These are phyloP conservation scores for Galeopsomyia nigrocyanea DNA, from an alignment of 2,888 invertebrate genomes.

Conservation along the genomic window DNA sequence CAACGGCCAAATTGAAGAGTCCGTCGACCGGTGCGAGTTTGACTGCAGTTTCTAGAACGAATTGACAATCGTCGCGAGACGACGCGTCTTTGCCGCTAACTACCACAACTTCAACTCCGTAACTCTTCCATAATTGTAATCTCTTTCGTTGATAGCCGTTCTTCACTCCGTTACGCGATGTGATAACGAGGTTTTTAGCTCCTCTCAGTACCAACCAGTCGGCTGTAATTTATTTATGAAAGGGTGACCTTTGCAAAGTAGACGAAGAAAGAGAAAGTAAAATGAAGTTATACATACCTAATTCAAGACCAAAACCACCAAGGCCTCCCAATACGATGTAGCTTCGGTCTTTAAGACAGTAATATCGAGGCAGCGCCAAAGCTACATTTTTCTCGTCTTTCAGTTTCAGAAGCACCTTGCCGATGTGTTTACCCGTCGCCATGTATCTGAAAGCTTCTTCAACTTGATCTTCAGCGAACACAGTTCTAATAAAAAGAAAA, in stretches of 20 bases:
- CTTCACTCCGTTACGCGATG: slow-evolving; percentile 83
- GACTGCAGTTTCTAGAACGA: slow-evolving; percentile 74
- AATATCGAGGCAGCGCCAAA: slow-evolving; percentile 69
- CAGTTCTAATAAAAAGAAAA: no score
- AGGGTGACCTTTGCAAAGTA: no score
- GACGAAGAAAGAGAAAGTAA: no score
- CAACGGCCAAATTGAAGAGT: slow-evolving; percentile 75
- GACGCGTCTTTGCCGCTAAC: slow-evolving; percentile 79
- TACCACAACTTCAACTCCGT: slow-evolving; percentile 78
- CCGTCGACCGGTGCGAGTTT: slow-evolving; percentile 56
- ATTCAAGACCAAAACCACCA: slow-evolving; percentile 92
- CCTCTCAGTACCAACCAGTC: slow-evolving; percentile 90
- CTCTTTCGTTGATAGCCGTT: slow-evolving; percentile 87
- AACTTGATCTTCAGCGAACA: no score
- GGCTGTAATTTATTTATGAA: slow-evolving; percentile 63
- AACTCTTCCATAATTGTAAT: slow-evolving; percentile 78
- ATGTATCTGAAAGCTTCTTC: slow-evolving; percentile 76
- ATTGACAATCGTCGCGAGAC: slow-evolving; percentile 77
- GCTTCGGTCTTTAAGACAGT: slow-evolving; percentile 69
- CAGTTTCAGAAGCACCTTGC: slow-evolving; percentile 73
- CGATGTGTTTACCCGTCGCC: slow-evolving; percentile 84
- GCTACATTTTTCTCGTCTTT: slow-evolving; percentile 57
- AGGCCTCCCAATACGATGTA: slow-evolving; percentile 84
- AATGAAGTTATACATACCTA: slow-evolving; percentile 71
- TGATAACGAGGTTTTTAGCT: slow-evolving; percentile 83